phyloP scores from a whole-genome alignment of 64 coral and sea anemone genomes.

The Trachythela sp. region DNA sequence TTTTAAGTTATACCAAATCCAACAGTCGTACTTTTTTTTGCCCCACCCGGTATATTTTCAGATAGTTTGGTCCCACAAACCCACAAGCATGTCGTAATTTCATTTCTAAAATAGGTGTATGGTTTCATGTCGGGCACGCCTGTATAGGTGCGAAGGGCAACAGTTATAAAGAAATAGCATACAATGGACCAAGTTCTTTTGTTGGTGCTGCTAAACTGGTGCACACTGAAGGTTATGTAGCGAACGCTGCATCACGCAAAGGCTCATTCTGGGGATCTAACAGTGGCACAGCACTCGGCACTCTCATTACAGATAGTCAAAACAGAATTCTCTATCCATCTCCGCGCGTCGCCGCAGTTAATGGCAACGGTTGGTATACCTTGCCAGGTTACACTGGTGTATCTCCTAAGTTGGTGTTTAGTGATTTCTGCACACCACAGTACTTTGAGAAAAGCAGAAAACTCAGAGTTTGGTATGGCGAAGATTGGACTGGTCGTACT shows the following conservation, averaged over 20 bases:
- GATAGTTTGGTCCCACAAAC: no score
- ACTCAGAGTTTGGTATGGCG: conserved; percentile 46
- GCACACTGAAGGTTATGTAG: background rate
- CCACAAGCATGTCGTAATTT: no score
- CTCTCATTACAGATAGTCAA: background rate
- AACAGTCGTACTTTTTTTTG: no score
- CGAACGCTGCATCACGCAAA: background rate
- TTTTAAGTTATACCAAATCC: no score
- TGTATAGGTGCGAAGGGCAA: conserved; percentile 19
- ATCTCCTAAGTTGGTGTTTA: conserved; percentile 22
- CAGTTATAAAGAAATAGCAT: background rate
- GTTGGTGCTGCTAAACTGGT: conserved; percentile 35
- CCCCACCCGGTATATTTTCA: no score
- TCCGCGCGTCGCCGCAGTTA: background rate
- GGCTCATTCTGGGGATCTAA: background rate
- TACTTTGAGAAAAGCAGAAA: conserved; percentile 12
- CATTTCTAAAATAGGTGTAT: no score
- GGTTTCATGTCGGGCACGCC: background rate
- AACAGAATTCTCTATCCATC: conserved; percentile 17
- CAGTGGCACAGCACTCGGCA: conserved; percentile 9
- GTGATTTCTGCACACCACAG: conserved; percentile 26
- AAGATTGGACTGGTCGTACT: background rate
- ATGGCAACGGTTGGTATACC: conserved; percentile 24
- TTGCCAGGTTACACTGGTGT: conserved; percentile 28
- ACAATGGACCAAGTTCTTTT: conserved; percentile 21